A percentile compares a stretch with the other conserved stretches of the same genome.
phyloP scores from a whole-genome alignment of 2,888 invertebrate genomes.

The Andrena dorsata region DNA sequence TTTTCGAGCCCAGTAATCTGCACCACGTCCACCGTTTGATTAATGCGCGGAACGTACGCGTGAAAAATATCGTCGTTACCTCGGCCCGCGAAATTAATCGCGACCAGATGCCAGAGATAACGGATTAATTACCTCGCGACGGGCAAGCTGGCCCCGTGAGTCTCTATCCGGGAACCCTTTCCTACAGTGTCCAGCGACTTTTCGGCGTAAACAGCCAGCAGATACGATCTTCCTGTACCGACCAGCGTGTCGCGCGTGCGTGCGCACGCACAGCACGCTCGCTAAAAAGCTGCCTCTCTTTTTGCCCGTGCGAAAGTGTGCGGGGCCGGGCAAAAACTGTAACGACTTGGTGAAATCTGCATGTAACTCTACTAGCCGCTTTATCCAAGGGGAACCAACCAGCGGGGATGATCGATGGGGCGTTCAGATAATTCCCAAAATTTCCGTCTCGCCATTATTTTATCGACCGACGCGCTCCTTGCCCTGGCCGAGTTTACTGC shows the following conservation, averaged over 20 bases:
- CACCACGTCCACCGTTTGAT: constrained; percentile 39
- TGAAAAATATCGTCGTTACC: constrained; percentile 57
- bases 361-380: constrained; percentile 62
- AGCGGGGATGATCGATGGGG: constrained; percentile 51
- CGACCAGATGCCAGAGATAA: constrained; percentile 76
- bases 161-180: constrained; percentile 26
- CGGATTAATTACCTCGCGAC: constrained; percentile 75
- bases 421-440: constrained; percentile 62
- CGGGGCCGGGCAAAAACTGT: constrained; percentile 53
- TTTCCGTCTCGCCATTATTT: background rate
- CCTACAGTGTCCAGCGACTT: constrained; percentile 26
- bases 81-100: constrained; percentile 81
- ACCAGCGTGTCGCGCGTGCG: constrained; percentile 30
- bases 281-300: constrained; percentile 14
- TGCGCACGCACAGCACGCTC: constrained; percentile 27
- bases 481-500: constrained; percentile 2
- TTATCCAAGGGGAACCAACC: constrained; percentile 38
- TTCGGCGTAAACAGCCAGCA: constrained; percentile 53
- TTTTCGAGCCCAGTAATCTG: constrained; percentile 13
- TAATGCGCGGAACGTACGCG: constrained; percentile 51
- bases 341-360: constrained; percentile 70
- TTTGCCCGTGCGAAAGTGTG: constrained; percentile 38
- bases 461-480: constrained; percentile 28
- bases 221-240: constrained; percentile 59
- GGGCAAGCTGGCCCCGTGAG: constrained; percentile 23